Percentiles rank a stretch among this genome's conserved stretches.
Evolutionary conservation across 2,797 vertebrate genomes (phyloP).

Genomic region (Odontamblyopus rebecca): DNA sequence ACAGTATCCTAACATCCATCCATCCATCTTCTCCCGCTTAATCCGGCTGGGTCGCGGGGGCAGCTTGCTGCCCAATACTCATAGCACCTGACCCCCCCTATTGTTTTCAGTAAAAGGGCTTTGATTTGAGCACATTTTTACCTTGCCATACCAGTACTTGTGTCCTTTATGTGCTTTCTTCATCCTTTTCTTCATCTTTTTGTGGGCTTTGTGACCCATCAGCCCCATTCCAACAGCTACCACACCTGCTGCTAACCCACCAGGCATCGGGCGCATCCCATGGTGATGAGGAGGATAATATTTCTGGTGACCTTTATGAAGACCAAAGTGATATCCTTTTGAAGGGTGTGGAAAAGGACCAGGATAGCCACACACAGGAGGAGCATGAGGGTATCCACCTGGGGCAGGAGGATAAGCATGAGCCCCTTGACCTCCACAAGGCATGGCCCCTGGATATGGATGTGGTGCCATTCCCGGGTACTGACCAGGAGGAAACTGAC

Average conservation of each 20-base stretch:
- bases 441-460: constrained; percentile 52
- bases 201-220: constrained; percentile 70
- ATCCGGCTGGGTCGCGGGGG: no score
- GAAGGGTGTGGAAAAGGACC: constrained; percentile 65
- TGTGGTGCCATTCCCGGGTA: constrained; percentile 53
- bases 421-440: constrained; percentile 56
- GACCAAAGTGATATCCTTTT: constrained; percentile 55
- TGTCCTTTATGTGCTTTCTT: constrained; percentile 81
- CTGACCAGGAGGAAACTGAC: constrained; percentile 36
- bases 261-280: constrained; percentile 53
- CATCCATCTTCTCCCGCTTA: no score
- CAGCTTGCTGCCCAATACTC: no score
- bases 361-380: constrained; percentile 47
- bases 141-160: constrained; percentile 77
- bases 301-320: constrained; percentile 42
- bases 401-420: constrained; percentile 69
- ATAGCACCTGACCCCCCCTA: no score
- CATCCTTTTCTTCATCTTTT: constrained; percentile 86
- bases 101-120: no score
- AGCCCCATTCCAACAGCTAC: constrained; percentile 60
- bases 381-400: constrained; percentile 53
- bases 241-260: constrained; percentile 53
- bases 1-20: no score
- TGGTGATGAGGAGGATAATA: constrained; percentile 43
- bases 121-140: constrained; percentile 47